phyloP scores from a whole-genome alignment of 2,113 vertebrate genomes.

The Neodontobutis hainanensis region DNA sequence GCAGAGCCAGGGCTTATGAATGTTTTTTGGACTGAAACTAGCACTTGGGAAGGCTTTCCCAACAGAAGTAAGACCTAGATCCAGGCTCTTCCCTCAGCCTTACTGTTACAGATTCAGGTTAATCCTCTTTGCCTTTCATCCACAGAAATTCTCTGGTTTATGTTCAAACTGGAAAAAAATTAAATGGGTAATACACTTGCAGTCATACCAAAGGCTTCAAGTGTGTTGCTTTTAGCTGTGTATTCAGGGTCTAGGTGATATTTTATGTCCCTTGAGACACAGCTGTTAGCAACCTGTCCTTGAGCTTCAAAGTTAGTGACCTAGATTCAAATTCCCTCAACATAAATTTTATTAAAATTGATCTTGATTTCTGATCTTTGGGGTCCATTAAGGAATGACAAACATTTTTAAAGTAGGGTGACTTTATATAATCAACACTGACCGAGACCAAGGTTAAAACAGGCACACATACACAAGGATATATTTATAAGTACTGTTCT shows the following conservation, averaged over 20 bases:
- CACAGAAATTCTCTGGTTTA: constrained; percentile 26
- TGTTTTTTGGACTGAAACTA: constrained; percentile 38
- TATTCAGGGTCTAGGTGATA: too few species aligned
- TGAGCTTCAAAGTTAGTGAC: too few species aligned
- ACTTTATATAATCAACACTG: too few species aligned
- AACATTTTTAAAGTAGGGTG: too few species aligned
- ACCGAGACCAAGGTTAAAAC: too few species aligned
- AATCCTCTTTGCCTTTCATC: constrained; percentile 49
- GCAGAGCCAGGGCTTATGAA: constrained; percentile 18
- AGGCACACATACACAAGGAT: background rate
- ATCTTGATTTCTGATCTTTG: too few species aligned
- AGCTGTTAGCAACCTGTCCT: too few species aligned
- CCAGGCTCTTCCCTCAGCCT: constrained; percentile 25
- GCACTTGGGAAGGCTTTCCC: constrained; percentile 46
- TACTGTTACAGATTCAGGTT: constrained; percentile 50
- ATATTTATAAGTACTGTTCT: background rate
- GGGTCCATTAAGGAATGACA: too few species aligned
- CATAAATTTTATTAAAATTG: too few species aligned
- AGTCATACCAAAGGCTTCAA: background rate
- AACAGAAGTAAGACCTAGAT: constrained; percentile 28
- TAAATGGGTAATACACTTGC: constrained; percentile 15
- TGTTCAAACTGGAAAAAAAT: constrained; percentile 15
- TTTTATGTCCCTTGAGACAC: too few species aligned
- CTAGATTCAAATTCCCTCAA: too few species aligned
- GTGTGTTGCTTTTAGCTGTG: background rate